Evolutionary conservation across 2,888 invertebrate genomes (phyloP).

Genomic region (Boloria euphrosyne): DNA sequence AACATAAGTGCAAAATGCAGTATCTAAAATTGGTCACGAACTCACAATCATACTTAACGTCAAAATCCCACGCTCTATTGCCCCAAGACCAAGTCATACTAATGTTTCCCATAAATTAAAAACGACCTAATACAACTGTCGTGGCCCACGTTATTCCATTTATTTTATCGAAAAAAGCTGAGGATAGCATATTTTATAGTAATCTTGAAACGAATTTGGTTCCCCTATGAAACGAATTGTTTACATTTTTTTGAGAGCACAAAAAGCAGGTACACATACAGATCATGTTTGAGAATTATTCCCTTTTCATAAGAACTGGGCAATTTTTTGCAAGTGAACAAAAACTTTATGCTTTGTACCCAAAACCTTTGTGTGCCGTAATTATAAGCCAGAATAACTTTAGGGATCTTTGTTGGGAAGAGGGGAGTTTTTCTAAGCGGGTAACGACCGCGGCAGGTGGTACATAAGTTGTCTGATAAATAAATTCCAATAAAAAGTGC

Average conservation of each 20-base stretch:
- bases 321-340: slow-evolving; percentile 59
- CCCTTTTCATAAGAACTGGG: slow-evolving; percentile 64
- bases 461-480: slow-evolving; percentile 70
- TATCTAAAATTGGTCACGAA: slow-evolving; percentile 26
- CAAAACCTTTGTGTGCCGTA: slow-evolving; percentile 72
- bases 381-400: slow-evolving; percentile 79
- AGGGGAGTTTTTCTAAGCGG: slow-evolving; percentile 77
- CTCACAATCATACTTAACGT: slow-evolving; percentile 30
- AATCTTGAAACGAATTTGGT: slow-evolving; percentile 38
- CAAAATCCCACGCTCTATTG: slow-evolving; percentile 27
- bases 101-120: slow-evolving; percentile 29
- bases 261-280: slow-evolving; percentile 56
- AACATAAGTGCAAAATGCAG: slow-evolving; percentile 24
- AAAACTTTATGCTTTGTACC: slow-evolving; percentile 66
- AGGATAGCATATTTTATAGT: slow-evolving; percentile 10
- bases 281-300: slow-evolving; percentile 58
- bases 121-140: slow-evolving; percentile 20
- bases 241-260: slow-evolving; percentile 71
- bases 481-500: slow-evolving; percentile 64
- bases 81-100: slow-evolving; percentile 11
- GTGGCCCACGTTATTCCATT: slow-evolving; percentile 7
- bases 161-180: slow-evolving; percentile 13
- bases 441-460: slow-evolving; percentile 81
- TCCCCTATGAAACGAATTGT: slow-evolving; percentile 60
- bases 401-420: slow-evolving; percentile 70